A percentile compares a stretch with the other conserved stretches of the same genome.
Evolutionary conservation across 1,140 invertebrate genomes (phyloP).

Genomic region (Drosophila novamexicana): DNA sequence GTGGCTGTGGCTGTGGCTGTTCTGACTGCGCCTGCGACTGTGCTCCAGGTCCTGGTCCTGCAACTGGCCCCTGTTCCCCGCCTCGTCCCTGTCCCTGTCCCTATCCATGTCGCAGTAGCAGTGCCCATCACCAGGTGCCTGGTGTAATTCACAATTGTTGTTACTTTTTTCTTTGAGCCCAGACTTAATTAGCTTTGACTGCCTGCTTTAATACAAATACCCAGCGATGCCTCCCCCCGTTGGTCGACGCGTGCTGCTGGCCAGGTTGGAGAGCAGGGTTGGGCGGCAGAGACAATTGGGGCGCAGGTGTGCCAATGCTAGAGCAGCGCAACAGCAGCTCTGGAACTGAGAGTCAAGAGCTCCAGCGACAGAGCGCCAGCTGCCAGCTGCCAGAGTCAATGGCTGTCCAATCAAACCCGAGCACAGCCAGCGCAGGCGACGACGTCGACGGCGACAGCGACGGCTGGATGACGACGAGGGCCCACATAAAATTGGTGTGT

Average conservation of each 20-base stretch:
- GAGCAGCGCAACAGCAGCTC: constrained; percentile 23
- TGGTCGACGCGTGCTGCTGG: constrained; percentile 26
- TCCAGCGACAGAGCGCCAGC: constrained; percentile 24
- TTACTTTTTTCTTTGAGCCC: constrained; percentile 43
- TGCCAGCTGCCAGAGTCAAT: constrained; percentile 9
- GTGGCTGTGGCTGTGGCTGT: not conserved
- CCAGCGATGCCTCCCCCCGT: not conserved
- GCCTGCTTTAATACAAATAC: constrained; percentile 49
- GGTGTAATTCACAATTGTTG: constrained; percentile 36
- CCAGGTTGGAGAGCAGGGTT: too few relatives aligned
- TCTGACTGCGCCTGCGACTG: not conserved
- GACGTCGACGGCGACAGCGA: constrained; percentile 1
- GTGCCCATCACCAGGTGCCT: constrained; percentile 35
- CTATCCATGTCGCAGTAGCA: not conserved
- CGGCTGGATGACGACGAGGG: constrained; percentile 4
- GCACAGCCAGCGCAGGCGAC: constrained; percentile 19
- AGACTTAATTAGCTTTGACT: constrained; percentile 78
- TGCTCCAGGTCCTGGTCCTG: not conserved
- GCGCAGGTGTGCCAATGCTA: constrained; percentile 51
- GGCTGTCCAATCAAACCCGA: constrained; percentile 49
- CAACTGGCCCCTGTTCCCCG: not conserved
- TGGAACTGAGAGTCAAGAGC: constrained; percentile 5
- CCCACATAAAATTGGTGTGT: not conserved
- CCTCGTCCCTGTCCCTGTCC: not conserved
- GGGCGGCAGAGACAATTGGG: not conserved